Conservation (phyloP, 2,888 invertebrate species). For the Hypomecis atomaria region DNA sequence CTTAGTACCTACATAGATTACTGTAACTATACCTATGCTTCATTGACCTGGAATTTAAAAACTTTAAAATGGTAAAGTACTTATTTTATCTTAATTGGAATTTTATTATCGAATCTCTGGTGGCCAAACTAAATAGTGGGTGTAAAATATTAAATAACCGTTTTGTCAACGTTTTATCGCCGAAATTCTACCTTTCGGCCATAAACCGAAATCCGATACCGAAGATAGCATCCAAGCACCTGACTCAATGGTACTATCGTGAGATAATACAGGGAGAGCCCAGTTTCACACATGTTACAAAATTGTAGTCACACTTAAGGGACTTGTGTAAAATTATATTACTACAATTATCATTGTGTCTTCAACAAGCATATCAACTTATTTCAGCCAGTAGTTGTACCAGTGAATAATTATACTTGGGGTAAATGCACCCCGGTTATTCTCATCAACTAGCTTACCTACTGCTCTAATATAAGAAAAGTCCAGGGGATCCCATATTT, state of each 20-base stretch:
- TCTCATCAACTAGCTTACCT: too few relatives aligned
- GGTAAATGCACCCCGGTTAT: too few relatives aligned
- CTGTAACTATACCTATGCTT: too few relatives aligned
- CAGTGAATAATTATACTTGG: too few relatives aligned
- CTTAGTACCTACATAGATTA: too few relatives aligned
- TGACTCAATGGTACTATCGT: neutral
- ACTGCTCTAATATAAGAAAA: too few relatives aligned
- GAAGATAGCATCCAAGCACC: slow-evolving; percentile 22
- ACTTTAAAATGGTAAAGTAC: neutral
- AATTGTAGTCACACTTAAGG: neutral
- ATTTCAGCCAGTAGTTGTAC: neutral
- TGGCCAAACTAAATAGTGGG: slow-evolving; percentile 1
- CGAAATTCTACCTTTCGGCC: slow-evolving; percentile 6
- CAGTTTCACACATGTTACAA: slow-evolving; percentile 5
- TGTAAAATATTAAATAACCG: slow-evolving; percentile 13
- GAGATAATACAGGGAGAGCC: neutral
- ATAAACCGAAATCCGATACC: slow-evolving; percentile 36
- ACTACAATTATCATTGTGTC: too few relatives aligned
- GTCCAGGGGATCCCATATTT: too few relatives aligned
- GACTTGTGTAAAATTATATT: too few relatives aligned
- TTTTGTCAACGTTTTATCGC: slow-evolving; percentile 19
- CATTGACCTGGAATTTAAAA: neutral
- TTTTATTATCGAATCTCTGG: neutral
- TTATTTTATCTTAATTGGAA: slow-evolving; percentile 2
- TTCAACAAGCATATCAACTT: too few relatives aligned